Base-by-base conservation (phyloP, 35 echinoderm and acorn worm genomes). In the Hemicentrotus pulcherrimus region DNA sequence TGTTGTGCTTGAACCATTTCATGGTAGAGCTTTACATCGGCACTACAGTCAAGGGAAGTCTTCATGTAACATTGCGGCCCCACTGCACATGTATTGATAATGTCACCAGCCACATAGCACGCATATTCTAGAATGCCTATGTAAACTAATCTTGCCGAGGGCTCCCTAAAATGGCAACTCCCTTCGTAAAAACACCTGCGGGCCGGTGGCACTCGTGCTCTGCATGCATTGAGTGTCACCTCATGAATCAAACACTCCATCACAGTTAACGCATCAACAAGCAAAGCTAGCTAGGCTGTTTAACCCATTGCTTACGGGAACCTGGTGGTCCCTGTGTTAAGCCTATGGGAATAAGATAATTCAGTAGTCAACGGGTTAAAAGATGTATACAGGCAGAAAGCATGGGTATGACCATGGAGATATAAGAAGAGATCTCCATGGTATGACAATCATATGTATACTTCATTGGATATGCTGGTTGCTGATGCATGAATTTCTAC, bases 161-260 rank as follows among this genome's bases (percentile, higher is more conserved):
- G 65, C 65, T 78, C 65, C 22, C 65, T 78, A 78, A 78, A 78
- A 78, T 78, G 65, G 65, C 65, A 78, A 78, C 65, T 78, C 65
- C 65, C 65, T n/a, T n/a, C 22, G 65, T 78, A 2, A 6, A 78
- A 78, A n/a, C 65, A 22, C 65, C 65, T 78, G 65, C 22, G 19
- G 65, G 65, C 22, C 5, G 65, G 65, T 78, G 65, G 65, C 65
- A 78, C 65, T n/a, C 65, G 0, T 30, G 19, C 65, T 28, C 35
- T 41, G 35, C 35, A 22, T 78, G 65, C 22, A n/a, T 22, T 18
- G 19, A 78, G 24, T 78, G 65, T 78, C 65, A 78, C 28, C 65
- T 78, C 8, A 78, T 78, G 65, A 78, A n/a, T 24, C 65, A 78
- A 78, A 78, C 19, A 11, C 50, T 55, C 50, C 50, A 55, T 55